Evolutionary conservation across 2,888 invertebrate genomes (phyloP).

Genomic region (Abscondita cerata): DNA sequence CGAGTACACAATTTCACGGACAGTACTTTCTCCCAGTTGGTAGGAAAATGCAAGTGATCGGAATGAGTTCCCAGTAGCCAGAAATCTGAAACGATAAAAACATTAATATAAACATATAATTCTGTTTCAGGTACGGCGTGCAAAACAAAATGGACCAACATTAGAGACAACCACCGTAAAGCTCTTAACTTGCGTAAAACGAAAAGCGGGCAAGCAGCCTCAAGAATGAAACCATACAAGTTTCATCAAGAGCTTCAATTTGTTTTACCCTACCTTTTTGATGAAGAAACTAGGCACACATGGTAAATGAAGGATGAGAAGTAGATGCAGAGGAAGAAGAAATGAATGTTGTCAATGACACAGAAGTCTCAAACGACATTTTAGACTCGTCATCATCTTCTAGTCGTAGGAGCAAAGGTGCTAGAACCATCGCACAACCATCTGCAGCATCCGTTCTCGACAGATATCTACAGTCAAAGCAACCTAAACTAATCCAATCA

Average conservation of each 20-base stretch:
- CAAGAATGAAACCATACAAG: conserved; percentile 38
- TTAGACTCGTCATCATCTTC: too few relatives aligned
- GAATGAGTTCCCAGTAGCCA: conserved; percentile 35
- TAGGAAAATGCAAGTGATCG: conserved; percentile 34
- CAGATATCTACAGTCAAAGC: too few relatives aligned
- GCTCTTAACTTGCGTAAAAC: conserved; percentile 39
- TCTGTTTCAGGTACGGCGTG: conserved; percentile 28
- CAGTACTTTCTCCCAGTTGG: conserved; percentile 36
- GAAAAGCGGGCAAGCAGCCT: conserved; percentile 38
- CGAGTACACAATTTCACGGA: conserved; percentile 36
- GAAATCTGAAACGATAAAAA: conserved; percentile 26
- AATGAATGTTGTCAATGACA: too few relatives aligned
- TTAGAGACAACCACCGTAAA: conserved; percentile 27
- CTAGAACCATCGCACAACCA: too few relatives aligned
- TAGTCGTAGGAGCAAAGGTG: too few relatives aligned
- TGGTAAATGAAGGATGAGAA: too few relatives aligned
- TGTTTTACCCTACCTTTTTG: conserved; percentile 35
- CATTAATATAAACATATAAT: background rate
- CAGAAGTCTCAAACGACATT: too few relatives aligned
- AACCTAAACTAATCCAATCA: too few relatives aligned
- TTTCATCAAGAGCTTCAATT: conserved; percentile 34
- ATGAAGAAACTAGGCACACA: conserved; percentile 30
- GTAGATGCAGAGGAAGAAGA: too few relatives aligned
- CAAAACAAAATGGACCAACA: conserved; percentile 24
- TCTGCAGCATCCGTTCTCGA: too few relatives aligned